Evolutionary conservation across 2,113 vertebrate species (phyloP).

Genomic region (Barnardius zonarius): DNA sequence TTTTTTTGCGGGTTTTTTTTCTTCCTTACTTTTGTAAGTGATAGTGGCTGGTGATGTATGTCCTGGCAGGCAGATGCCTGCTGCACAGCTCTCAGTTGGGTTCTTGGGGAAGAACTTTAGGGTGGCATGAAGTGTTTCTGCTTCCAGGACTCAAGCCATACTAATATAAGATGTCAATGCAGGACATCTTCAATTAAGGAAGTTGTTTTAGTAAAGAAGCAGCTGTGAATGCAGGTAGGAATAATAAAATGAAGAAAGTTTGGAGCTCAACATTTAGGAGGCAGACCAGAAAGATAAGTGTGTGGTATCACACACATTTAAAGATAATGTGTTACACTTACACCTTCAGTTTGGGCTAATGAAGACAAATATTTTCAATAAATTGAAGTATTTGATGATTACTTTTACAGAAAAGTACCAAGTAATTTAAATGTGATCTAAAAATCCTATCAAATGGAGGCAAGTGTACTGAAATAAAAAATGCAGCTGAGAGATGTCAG

Average conservation of each 20-base stretch:
- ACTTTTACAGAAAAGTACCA: background rate
- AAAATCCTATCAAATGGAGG: background rate
- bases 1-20: background rate
- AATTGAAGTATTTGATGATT: background rate
- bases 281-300: background rate
- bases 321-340: background rate
- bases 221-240: background rate
- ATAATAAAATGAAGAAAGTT: background rate
- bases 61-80: background rate
- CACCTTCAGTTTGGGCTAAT: background rate
- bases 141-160: background rate
- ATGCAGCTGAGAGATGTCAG: background rate
- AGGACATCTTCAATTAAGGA: background rate
- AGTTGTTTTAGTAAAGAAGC: background rate
- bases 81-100: background rate
- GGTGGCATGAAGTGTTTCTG: background rate
- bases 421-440: background rate
- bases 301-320: background rate
- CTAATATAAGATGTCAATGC: background rate
- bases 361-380: background rate
- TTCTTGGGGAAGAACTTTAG: background rate
- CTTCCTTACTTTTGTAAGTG: background rate
- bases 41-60: background rate
- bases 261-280: background rate
- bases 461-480: background rate